phyloP scores from a whole-genome alignment of 2,888 invertebrate species.

The Eupithecia centaureata region DNA sequence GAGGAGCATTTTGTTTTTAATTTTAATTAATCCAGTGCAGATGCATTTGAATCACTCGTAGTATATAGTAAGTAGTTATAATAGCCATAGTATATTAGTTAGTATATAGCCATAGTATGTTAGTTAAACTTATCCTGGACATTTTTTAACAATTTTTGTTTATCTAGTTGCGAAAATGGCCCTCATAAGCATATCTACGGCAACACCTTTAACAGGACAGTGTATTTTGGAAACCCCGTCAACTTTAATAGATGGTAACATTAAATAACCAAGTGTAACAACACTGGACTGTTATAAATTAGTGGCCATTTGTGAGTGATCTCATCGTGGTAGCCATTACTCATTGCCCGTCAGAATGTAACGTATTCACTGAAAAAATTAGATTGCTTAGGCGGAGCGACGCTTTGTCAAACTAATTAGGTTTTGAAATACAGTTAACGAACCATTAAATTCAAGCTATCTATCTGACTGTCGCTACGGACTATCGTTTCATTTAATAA shows the following conservation, averaged over 20 bases:
- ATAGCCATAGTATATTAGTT: too few relatives aligned
- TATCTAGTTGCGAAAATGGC: too few relatives aligned
- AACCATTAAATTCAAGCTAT: background rate
- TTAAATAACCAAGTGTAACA: slow-evolving; percentile 61
- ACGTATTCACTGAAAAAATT: slow-evolving; percentile 45
- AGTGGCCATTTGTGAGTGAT: slow-evolving; percentile 73
- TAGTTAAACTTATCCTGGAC: too few relatives aligned
- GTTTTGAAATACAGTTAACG: background rate
- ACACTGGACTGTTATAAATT: slow-evolving; percentile 68
- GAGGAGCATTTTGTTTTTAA: too few relatives aligned
- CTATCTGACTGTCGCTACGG: background rate
- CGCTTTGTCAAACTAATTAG: slow-evolving; percentile 5
- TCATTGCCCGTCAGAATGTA: slow-evolving; percentile 64
- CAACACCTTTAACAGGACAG: too few relatives aligned
- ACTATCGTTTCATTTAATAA: background rate
- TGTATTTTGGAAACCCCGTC: background rate
- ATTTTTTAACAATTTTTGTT: too few relatives aligned
- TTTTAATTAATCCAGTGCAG: too few relatives aligned
- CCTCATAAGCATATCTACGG: too few relatives aligned
- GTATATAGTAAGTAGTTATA: too few relatives aligned
- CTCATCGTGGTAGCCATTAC: slow-evolving; percentile 73
- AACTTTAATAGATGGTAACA: background rate
- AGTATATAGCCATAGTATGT: too few relatives aligned
- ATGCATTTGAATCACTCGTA: too few relatives aligned
- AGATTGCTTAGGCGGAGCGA: slow-evolving; percentile 5